phyloP scores from a whole-genome alignment of 2,888 invertebrate species.

The Germaria angustata region DNA sequence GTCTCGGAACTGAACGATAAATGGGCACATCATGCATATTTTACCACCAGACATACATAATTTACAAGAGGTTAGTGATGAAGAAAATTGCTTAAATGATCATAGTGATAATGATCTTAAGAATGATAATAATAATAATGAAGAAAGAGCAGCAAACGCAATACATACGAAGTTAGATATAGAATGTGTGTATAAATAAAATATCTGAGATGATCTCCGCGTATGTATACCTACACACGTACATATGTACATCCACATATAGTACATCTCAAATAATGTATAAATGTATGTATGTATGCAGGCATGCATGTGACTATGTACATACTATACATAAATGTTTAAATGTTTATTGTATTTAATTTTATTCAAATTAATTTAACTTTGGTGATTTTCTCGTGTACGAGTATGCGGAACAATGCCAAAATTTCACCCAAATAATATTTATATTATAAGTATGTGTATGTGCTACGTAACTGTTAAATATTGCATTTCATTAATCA shows the following conservation, averaged over 20 bases:
- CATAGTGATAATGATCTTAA: neutral
- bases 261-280: too few species aligned
- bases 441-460: constrained; percentile 24
- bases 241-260: neutral
- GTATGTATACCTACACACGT: neutral
- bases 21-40: constrained; percentile 57
- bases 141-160: constrained; percentile 14
- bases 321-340: neutral
- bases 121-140: neutral
- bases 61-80: neutral
- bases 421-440: constrained; percentile 60
- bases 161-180: constrained; percentile 24
- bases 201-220: constrained; percentile 32
- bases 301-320: neutral
- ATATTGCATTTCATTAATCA: constrained; percentile 60
- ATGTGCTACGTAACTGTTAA: constrained; percentile 58
- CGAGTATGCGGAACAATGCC: constrained; percentile 63
- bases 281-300: neutral
- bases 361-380: constrained; percentile 33
- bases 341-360: constrained; percentile 22
- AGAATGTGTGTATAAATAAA: constrained; percentile 46
- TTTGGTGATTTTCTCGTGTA: constrained; percentile 37
- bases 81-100: constrained; percentile 30
- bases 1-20: constrained; percentile 31
- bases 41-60: constrained; percentile 33